phyloP scores from a whole-genome alignment of 2,888 invertebrate species.

The Chironomus riparius region DNA sequence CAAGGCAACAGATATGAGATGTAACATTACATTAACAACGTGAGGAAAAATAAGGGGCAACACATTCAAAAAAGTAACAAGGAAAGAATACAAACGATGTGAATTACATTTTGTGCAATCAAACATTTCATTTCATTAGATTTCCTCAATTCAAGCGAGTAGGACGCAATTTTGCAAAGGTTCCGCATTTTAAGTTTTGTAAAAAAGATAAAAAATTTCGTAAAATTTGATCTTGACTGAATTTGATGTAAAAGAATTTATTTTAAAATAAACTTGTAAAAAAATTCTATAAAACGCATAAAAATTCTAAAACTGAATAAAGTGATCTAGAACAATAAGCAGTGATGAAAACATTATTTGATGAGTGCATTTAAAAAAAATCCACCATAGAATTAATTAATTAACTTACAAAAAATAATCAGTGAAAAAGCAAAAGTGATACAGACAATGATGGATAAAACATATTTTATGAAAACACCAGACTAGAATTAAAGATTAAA shows the following conservation, averaged over 20 bases:
- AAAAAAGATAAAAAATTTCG: neutral
- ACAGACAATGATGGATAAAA: slow-evolving; percentile 29
- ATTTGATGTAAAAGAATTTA: neutral
- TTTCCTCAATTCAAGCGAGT: slow-evolving; percentile 26
- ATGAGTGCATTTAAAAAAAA: neutral
- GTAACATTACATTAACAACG: neutral
- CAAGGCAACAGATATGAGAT: neutral
- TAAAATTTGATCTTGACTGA: neutral
- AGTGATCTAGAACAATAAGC: neutral
- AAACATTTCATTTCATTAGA: slow-evolving; percentile 27
- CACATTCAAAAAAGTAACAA: neutral
- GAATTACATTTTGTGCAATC: slow-evolving; percentile 27
- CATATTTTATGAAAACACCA: slow-evolving; percentile 29
- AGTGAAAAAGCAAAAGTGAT: no score
- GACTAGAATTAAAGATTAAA: slow-evolving; percentile 21
- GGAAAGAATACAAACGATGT: neutral
- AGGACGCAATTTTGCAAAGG: slow-evolving; percentile 22
- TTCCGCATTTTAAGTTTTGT: neutral
- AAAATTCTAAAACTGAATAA: neutral
- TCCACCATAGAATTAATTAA: neutral
- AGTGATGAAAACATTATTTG: no score
- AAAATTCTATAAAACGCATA: neutral
- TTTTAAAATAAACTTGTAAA: neutral
- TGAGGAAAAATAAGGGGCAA: neutral
- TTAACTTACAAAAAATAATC: no score